These are phyloP conservation scores for Axea sp. DNA, from an alignment of 2,888 invertebrate species.

Conservation along the genomic window DNA sequence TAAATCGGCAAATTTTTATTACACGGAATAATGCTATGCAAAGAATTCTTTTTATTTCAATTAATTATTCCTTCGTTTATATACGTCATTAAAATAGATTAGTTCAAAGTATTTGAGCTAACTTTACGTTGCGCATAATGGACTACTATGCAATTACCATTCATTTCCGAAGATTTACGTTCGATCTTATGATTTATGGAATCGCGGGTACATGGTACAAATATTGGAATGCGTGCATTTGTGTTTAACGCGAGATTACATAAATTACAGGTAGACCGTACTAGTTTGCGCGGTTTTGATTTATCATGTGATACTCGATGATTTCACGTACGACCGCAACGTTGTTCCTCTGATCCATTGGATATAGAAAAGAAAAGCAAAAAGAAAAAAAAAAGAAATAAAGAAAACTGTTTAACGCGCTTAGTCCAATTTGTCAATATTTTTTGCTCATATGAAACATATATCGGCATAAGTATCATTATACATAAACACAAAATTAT, in stretches of 20 bases:
- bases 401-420: no score
- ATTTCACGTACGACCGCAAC: slow-evolving; percentile 32
- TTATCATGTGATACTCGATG: slow-evolving; percentile 40
- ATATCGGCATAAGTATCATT: no score
- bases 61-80: no score
- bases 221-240: slow-evolving; percentile 29
- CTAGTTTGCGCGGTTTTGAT: slow-evolving; percentile 32
- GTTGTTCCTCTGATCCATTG: neutral
- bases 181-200: slow-evolving; percentile 44
- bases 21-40: no score
- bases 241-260: slow-evolving; percentile 45
- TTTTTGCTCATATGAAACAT: no score
- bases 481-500: slow-evolving; percentile 9
- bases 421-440: no score
- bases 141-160: slow-evolving; percentile 35
- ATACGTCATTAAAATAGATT: no score
- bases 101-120: slow-evolving; percentile 3
- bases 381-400: no score
- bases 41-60: no score
- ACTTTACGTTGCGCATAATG: slow-evolving; percentile 27
- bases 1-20: no score
- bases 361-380: no score
- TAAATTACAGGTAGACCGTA: slow-evolving; percentile 40
- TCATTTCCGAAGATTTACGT: slow-evolving; percentile 38
- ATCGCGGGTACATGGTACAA: slow-evolving; percentile 18